Evolutionary conservation across 2,797 vertebrate species (phyloP), one percentile per base, ranked within the genome.

Genomic region (Eulemur coronatus): DNA sequence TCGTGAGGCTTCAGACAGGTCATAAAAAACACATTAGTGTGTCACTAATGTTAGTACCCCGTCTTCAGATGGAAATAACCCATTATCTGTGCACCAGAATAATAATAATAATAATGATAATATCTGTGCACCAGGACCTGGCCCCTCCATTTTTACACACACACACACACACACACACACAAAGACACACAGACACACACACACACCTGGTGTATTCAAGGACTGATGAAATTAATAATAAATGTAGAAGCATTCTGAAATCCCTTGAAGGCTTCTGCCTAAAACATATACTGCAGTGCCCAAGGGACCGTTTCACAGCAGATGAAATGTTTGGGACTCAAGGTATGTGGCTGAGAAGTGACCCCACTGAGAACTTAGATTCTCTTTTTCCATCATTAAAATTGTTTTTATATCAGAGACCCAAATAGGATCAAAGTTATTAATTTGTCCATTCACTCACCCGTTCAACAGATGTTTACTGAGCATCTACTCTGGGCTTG

Each of bases 1-100:
- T 0, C 0, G 0, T 26, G 22, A 72, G 7, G 24, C 5, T 30
- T 52, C 43, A 76, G 28, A 69, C 12, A 55, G 78, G 79, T 30
- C 22, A n/a, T 69, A 63, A 63, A 59, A 50, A 13, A 30, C 30
- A 48, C 0, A 0, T 0, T 4, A 0, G 2, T 8, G 1, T 15
- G 4, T 46, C 78, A 7, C 18, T 8, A n/a, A 5, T 15, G 22
- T 61, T 7, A 52, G 11, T 0, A 0, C 8, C 38, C 30, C 20
- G 33, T 48, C 35, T 84, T 50, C 75, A 24, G 7, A 15, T 30
- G 38, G 20, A 8, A 46, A 67, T 14, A 55, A 52, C 2, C n/a
- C 10, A 35, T 59, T 26, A 50, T 20, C 43, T 95, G 30, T 28
- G 11, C 13, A 50, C 30, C 3, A 50, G 52, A 46, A 61, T 33